Evolutionary conservation across 1,140 invertebrate genomes (phyloP).

Genomic region (Harpegnathos saltator): DNA sequence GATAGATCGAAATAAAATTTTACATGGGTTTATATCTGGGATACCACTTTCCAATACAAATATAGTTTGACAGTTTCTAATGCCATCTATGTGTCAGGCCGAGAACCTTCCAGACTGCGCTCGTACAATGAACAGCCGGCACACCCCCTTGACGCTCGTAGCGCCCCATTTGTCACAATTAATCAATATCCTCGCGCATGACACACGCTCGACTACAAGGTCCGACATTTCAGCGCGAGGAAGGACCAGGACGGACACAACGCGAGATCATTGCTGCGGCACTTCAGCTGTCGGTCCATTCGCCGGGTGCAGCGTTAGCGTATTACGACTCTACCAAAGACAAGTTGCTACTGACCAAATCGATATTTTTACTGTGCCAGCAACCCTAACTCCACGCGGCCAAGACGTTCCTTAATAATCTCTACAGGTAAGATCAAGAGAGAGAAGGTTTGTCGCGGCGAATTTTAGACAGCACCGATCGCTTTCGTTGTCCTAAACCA

Average conservation of each 20-base stretch:
- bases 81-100: too few species aligned
- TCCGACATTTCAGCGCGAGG: conserved; percentile 85
- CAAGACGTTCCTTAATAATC: conserved; percentile 93
- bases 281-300: conserved; percentile 93
- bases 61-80: too few species aligned
- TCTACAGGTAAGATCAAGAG: conserved; percentile 91
- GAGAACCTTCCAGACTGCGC: too few species aligned
- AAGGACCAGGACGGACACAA: conserved; percentile 88
- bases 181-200: background rate
- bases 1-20: too few species aligned
- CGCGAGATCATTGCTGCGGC: conserved; percentile 92
- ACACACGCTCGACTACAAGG: background rate
- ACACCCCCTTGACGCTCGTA: background rate
- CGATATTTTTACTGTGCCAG: conserved; percentile 96
- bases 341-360: conserved; percentile 97
- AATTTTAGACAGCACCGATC: too few species aligned
- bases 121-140: too few species aligned
- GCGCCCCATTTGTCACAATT: background rate
- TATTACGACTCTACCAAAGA: conserved; percentile 98
- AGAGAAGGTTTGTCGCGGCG: background rate
- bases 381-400: conserved; percentile 95
- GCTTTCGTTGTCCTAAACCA: too few species aligned
- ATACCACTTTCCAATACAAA: too few species aligned
- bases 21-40: too few species aligned
- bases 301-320: conserved; percentile 90